Percentiles rank a stretch among this genome's conserved stretches.
Evolutionary conservation across 2,888 invertebrate genomes (phyloP).

Genomic region (Brenthis ino): DNA sequence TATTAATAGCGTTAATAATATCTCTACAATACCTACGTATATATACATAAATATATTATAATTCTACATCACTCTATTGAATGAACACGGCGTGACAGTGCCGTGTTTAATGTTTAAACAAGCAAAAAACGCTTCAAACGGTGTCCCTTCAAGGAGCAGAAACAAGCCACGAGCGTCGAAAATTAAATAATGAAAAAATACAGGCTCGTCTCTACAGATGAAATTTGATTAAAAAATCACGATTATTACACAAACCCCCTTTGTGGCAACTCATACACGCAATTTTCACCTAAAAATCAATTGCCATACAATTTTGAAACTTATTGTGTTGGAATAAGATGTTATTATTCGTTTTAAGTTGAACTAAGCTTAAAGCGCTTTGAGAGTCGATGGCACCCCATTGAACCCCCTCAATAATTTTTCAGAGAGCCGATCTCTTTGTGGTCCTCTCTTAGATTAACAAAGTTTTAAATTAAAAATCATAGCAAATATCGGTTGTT

Average conservation of each 20-base stretch:
- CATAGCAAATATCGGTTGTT: constrained; percentile 66
- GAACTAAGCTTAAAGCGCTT: not conserved
- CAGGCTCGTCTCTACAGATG: constrained; percentile 78
- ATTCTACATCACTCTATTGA: too few species aligned
- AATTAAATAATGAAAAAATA: constrained; percentile 83
- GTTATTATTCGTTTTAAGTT: not conserved
- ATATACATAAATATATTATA: too few species aligned
- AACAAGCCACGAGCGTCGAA: constrained; percentile 72
- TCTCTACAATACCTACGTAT: too few species aligned
- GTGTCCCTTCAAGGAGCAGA: constrained; percentile 75
- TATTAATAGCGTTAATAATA: too few species aligned
- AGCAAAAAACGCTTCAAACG: constrained; percentile 73
- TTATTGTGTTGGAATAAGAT: constrained; percentile 41
- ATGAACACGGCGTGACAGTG: constrained; percentile 50
- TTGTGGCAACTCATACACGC: constrained; percentile 58
- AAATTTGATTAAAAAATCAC: constrained; percentile 84
- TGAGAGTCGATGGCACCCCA: constrained; percentile 46
- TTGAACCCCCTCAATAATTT: constrained; percentile 77
- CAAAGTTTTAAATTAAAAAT: constrained; percentile 82
- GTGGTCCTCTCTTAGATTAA: constrained; percentile 79
- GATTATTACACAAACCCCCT: constrained; percentile 79
- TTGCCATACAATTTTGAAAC: constrained; percentile 39
- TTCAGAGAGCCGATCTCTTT: constrained; percentile 81
- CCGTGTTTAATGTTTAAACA: constrained; percentile 51
- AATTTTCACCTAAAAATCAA: constrained; percentile 40